These are phyloP conservation scores for Scalopus aquaticus DNA, from an alignment of 2,113 vertebrate species.

Conservation along the genomic window DNA sequence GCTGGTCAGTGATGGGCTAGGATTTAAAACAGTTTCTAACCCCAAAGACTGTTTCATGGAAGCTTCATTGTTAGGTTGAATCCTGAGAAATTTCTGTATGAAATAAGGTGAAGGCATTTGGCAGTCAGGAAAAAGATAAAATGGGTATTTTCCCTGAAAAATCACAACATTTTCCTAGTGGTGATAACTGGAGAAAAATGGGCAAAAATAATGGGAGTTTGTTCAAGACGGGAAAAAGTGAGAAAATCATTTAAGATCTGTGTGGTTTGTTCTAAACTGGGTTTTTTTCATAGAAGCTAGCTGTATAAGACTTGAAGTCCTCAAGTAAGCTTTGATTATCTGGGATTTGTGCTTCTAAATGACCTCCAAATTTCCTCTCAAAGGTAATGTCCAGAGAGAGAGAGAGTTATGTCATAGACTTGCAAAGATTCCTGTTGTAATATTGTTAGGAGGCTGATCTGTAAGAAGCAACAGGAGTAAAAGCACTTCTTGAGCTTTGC, in stretches of 20 bases:
- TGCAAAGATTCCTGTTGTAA: not conserved
- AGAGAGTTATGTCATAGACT: not conserved
- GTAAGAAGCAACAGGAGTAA: not conserved
- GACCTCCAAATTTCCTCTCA: not conserved
- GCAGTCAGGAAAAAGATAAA: not conserved
- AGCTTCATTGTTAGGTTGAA: not conserved
- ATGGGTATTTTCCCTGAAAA: not conserved
- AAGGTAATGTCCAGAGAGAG: not conserved
- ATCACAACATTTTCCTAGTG: not conserved
- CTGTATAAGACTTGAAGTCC: not conserved
- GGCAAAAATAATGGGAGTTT: not conserved
- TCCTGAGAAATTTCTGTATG: not conserved
- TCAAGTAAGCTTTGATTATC: not conserved
- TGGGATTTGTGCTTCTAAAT: not conserved
- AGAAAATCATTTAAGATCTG: not conserved
- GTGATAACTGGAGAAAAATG: not conserved
- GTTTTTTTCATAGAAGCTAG: not conserved
- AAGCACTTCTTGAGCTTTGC: not conserved
- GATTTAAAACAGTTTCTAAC: not conserved
- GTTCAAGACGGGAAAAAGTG: not conserved
- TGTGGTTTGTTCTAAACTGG: not conserved
- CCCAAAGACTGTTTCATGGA: not conserved
- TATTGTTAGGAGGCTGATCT: not conserved
- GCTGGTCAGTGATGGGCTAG: not conserved
- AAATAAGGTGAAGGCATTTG: not conserved